These are phyloP conservation scores for Halcyon malimbica DNA, from an alignment of 2,113 vertebrate species.

Conservation along the genomic window DNA sequence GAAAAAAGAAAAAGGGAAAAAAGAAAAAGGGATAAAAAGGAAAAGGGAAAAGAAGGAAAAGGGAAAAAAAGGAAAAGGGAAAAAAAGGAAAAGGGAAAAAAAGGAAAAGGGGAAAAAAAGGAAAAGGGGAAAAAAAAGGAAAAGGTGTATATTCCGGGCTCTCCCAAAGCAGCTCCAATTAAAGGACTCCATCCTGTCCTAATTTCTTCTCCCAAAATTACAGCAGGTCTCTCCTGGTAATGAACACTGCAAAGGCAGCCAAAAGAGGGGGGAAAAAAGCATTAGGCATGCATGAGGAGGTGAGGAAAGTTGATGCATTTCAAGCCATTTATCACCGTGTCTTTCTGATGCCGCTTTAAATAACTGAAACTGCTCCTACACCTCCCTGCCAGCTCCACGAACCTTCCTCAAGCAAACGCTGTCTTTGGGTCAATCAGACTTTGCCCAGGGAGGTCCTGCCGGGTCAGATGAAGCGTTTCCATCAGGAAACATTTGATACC, in stretches of 20 bases:
- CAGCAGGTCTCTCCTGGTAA: neutral
- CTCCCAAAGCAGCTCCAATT: neutral
- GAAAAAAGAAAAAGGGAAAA: neutral
- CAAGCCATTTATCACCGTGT: neutral
- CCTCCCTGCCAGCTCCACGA: neutral
- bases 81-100: too few species aligned
- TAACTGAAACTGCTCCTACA: neutral
- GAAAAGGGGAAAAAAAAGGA: too few species aligned
- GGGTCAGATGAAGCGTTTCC: neutral
- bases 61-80: too few species aligned
- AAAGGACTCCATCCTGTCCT: neutral
- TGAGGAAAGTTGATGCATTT: neutral
- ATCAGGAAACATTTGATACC: neutral
- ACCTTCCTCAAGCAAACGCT: neutral
- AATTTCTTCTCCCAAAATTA: neutral
- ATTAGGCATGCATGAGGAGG: neutral
- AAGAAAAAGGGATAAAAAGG: neutral
- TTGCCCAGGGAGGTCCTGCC: constrained; percentile 12
- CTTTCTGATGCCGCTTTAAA: neutral
- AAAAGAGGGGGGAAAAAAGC: accelerated
- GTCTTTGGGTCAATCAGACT: neutral
- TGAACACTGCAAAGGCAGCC: neutral
- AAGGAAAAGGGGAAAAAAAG: too few species aligned
- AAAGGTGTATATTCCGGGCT: neutral
- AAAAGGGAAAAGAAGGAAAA: too few species aligned